Evolutionary conservation across 2,797 vertebrate genomes (phyloP).

Genomic region (Poeciliopsis turneri): DNA sequence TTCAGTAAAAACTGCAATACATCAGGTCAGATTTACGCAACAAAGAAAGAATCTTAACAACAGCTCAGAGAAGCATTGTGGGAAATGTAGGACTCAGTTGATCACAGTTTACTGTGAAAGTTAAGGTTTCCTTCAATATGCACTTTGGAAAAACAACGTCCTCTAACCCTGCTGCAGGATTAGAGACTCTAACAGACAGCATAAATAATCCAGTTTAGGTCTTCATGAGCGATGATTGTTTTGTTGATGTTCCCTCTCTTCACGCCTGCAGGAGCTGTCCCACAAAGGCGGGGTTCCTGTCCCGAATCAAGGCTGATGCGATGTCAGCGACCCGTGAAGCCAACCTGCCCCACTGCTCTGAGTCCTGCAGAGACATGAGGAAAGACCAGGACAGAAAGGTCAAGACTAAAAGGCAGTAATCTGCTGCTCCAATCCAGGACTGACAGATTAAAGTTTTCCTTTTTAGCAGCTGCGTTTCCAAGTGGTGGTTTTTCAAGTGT

Average conservation of each 20-base stretch:
- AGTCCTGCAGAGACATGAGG: slow-evolving; percentile 59
- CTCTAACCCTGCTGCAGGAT: not conserved
- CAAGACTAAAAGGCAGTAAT: not conserved
- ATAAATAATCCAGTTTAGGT: not conserved
- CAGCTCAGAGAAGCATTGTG: not conserved
- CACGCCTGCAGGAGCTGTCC: slow-evolving; percentile 81
- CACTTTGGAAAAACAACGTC: not conserved
- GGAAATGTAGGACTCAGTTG: not conserved
- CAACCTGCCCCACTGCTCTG: slow-evolving; percentile 69
- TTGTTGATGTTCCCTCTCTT: slow-evolving; percentile 27
- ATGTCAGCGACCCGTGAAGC: slow-evolving; percentile 69
- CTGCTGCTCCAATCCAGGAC: not conserved
- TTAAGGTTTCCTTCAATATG: not conserved
- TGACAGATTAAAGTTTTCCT: slow-evolving; percentile 8
- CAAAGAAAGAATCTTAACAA: not conserved
- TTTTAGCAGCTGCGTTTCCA: not conserved
- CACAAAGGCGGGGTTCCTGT: slow-evolving; percentile 73
- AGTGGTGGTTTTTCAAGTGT: no score
- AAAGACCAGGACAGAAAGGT: slow-evolving; percentile 1
- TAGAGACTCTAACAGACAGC: not conserved
- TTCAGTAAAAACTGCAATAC: not conserved
- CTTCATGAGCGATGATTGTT: slow-evolving; percentile 16
- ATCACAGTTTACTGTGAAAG: not conserved
- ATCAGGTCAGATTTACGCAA: not conserved
- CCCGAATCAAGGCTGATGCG: slow-evolving; percentile 69